phyloP scores from a whole-genome alignment of 1,140 invertebrate species.

The Lineus longissimus region DNA sequence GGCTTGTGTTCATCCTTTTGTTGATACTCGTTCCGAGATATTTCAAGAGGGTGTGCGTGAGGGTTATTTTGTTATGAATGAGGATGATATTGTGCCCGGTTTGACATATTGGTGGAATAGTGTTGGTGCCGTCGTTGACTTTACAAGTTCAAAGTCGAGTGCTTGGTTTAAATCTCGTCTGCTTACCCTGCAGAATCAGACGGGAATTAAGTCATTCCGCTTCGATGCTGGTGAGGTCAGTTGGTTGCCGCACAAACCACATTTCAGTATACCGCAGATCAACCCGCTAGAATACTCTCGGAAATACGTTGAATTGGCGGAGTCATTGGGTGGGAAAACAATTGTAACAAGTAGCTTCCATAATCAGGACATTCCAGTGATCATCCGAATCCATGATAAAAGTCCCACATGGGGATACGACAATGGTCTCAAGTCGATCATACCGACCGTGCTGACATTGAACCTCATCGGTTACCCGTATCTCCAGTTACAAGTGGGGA shows the following conservation, averaged over 20 bases:
- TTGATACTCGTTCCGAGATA: slow-evolving; percentile 68
- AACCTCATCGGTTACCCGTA: slow-evolving; percentile 77
- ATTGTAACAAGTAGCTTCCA: slow-evolving; percentile 71
- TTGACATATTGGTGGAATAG: slow-evolving; percentile 63
- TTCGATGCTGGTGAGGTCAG: slow-evolving; percentile 72
- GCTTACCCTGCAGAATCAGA: slow-evolving; percentile 16
- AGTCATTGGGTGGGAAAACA: background rate
- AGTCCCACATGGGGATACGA: slow-evolving; percentile 71
- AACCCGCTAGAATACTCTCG: slow-evolving; percentile 3
- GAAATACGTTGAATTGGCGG: slow-evolving; percentile 2
- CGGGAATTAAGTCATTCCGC: slow-evolving; percentile 77
- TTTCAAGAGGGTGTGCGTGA: slow-evolving; percentile 43
- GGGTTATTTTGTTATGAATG: slow-evolving; percentile 6
- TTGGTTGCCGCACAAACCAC: slow-evolving; percentile 6
- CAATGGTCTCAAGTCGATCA: slow-evolving; percentile 75
- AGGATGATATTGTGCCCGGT: slow-evolving; percentile 6
- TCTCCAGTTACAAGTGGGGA: slow-evolving; percentile 85
- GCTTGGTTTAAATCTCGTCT: slow-evolving; percentile 4
- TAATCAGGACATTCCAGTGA: slow-evolving; percentile 72
- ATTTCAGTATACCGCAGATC: slow-evolving; percentile 57
- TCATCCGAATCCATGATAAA: slow-evolving; percentile 84
- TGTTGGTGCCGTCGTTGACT: slow-evolving; percentile 37
- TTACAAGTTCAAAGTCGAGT: background rate
- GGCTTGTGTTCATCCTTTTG: slow-evolving; percentile 85
- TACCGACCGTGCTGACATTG: slow-evolving; percentile 74